These are phyloP conservation scores for Cladopsammia gracilis DNA, from an alignment of 64 coral and sea anemone species.

Conservation along the genomic window DNA sequence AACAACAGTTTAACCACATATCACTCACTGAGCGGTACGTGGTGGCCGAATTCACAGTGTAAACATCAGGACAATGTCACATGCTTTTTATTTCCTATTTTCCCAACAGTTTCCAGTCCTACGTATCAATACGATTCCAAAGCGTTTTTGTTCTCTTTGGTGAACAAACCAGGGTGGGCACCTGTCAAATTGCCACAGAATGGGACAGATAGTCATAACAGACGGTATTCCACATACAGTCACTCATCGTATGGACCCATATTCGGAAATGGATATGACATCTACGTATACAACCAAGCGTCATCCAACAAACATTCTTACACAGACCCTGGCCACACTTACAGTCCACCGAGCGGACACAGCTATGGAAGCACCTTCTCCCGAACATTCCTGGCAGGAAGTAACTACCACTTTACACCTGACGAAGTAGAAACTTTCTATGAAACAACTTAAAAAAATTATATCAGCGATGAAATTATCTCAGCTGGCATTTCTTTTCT, in stretches of 20 bases:
- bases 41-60: no score
- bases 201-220: no score
- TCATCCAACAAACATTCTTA: not conserved
- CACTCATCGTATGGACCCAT: not conserved
- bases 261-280: not conserved
- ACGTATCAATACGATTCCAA: no score
- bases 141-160: no score
- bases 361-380: not conserved
- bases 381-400: not conserved
- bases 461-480: no score
- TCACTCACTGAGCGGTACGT: no score
- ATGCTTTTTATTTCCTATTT: not conserved
- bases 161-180: no score
- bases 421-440: not conserved
- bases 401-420: not conserved
- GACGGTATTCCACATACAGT: no score
- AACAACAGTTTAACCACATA: no score
- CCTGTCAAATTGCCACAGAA: no score
- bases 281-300: not conserved
- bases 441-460: not conserved
- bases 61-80: no score
- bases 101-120: not conserved
- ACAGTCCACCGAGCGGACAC: not conserved
- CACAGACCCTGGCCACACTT: not conserved
- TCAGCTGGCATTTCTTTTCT: no score